A percentile compares a stretch with the other conserved stretches of the same genome.
phyloP scores from a whole-genome alignment of 2,797 vertebrate species.

The Oryzias dopingdopingensis region DNA sequence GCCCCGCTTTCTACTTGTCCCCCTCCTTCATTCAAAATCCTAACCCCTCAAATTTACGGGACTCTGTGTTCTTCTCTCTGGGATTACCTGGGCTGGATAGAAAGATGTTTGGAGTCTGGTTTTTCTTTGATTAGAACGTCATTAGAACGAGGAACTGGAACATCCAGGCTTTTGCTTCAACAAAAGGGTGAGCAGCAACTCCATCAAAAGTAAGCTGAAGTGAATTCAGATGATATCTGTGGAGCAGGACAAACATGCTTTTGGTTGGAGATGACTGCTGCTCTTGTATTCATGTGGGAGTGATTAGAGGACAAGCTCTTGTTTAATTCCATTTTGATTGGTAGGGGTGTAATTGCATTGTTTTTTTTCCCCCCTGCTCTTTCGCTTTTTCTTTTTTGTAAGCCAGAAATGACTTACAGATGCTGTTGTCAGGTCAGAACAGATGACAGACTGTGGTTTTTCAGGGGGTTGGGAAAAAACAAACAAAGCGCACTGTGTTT shows the following conservation, averaged over 20 bases:
- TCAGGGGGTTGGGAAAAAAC: conserved; percentile 67
- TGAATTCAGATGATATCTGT: conserved; percentile 56
- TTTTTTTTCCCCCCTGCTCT: conserved; percentile 32
- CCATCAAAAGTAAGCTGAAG: conserved; percentile 37
- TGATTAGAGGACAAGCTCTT: conserved; percentile 73
- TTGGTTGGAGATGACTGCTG: conserved; percentile 50
- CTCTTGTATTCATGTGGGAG: conserved; percentile 66
- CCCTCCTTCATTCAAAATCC: conserved; percentile 26
- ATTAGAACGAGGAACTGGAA: conserved; percentile 32
- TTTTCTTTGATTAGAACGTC: conserved; percentile 33
- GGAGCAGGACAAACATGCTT: conserved; percentile 54
- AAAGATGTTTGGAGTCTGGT: conserved; percentile 10
- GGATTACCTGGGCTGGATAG: conserved; percentile 40
- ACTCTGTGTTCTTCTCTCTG: conserved; percentile 21
- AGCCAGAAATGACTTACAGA: conserved; percentile 76
- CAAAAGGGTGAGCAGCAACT: conserved; percentile 33
- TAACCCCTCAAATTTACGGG: conserved; percentile 28
- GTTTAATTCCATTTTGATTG: conserved; percentile 78
- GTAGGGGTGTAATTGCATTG: conserved; percentile 66
- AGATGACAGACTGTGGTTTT: conserved; percentile 72
- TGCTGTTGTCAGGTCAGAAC: conserved; percentile 73
- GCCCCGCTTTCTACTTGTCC: conserved; percentile 49
- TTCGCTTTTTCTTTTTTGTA: conserved; percentile 11
- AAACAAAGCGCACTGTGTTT: conserved; percentile 78
- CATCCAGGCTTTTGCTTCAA: background rate